These are phyloP conservation scores for Troides aeacus DNA, from an alignment of 2,888 invertebrate species.

Conservation along the genomic window DNA sequence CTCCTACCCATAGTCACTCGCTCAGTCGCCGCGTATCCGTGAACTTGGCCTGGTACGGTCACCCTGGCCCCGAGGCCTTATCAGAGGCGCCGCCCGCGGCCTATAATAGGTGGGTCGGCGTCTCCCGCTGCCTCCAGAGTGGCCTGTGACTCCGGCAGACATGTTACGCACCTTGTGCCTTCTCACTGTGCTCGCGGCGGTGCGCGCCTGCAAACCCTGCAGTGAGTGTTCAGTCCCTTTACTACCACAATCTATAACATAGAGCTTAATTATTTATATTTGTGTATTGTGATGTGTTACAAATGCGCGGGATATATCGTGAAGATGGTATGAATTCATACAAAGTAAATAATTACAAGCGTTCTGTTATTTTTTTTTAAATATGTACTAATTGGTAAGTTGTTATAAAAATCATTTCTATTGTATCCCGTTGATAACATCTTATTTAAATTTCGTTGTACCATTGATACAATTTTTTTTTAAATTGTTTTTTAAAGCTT, in stretches of 20 bases:
- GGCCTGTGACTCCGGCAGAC: conserved; percentile 68
- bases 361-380: no score
- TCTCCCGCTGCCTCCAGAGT: conserved; percentile 72
- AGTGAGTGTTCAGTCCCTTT: conserved; percentile 59
- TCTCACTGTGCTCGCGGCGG: conserved; percentile 56
- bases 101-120: conserved; percentile 78
- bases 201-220: conserved; percentile 70
- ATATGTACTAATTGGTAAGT: no score
- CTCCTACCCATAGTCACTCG: conserved; percentile 53
- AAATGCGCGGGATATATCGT: conserved; percentile 29
- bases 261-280: conserved; percentile 14
- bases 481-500: no score
- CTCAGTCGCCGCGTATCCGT: conserved; percentile 71
- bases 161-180: conserved; percentile 72
- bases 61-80: conserved; percentile 74
- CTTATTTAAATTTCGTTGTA: no score
- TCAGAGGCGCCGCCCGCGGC: conserved; percentile 76
- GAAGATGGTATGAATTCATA: conserved; percentile 10
- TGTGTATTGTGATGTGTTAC: conserved; percentile 24
- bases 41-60: conserved; percentile 73
- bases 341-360: no score
- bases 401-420: no score
- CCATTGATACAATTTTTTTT: no score
- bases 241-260: conserved; percentile 6
- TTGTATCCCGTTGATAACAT: no score